Percentiles rank a stretch among this genome's conserved stretches.
Evolutionary conservation across 1,140 invertebrate species (phyloP).

Genomic region (Homarus americanus): DNA sequence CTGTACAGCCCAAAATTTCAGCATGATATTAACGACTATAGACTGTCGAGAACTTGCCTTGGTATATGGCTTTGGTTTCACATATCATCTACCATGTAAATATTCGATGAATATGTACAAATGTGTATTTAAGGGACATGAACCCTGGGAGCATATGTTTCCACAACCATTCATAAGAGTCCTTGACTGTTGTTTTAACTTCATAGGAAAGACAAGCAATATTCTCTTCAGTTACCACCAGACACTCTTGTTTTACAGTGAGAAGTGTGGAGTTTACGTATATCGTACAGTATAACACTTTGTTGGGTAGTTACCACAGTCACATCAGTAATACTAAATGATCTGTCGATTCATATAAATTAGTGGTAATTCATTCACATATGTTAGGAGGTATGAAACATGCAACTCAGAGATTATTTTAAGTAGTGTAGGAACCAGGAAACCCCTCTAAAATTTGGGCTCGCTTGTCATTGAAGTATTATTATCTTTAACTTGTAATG

Average conservation of each 20-base stretch:
- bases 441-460: neutral
- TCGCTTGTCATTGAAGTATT: neutral
- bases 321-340: too few relatives aligned
- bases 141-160: constrained; percentile 18
- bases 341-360: neutral
- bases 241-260: neutral
- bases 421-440: neutral
- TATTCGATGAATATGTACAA: constrained; percentile 40
- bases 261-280: neutral
- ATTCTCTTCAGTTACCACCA: neutral
- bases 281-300: neutral
- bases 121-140: constrained; percentile 37
- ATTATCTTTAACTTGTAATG: neutral
- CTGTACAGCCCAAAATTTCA: constrained; percentile 13
- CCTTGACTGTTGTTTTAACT: neutral
- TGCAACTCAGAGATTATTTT: neutral
- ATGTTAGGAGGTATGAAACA: neutral
- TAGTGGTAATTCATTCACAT: neutral
- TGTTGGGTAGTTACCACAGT: neutral
- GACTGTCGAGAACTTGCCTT: neutral
- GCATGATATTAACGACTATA: constrained; percentile 13
- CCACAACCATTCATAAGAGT: neutral
- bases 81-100: constrained; percentile 23
- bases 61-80: constrained; percentile 35
- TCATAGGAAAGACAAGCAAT: constrained; percentile 7